Conservation (phyloP, 2,113 vertebrate species). For the Bos javanicus region DNA sequence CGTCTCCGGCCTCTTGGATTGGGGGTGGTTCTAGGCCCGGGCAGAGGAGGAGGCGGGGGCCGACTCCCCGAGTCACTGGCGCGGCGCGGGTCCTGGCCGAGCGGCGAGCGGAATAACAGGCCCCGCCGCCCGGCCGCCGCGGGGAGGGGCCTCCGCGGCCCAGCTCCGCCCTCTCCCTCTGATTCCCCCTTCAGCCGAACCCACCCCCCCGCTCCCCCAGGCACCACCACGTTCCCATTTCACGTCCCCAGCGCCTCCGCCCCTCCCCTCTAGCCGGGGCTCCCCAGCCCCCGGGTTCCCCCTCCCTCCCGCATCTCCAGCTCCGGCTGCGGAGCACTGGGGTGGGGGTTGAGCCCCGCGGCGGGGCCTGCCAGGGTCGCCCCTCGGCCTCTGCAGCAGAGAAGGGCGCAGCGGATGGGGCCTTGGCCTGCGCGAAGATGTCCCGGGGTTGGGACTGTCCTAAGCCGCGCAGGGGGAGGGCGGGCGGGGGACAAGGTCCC, state of each 20-base stretch:
- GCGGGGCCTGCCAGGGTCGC: slow-evolving; percentile 54
- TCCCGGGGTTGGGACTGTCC: not conserved
- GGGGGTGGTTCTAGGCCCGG: slow-evolving; percentile 55
- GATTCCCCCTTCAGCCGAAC: slow-evolving; percentile 64
- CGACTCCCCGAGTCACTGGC: slow-evolving; percentile 46
- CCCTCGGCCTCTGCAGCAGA: not conserved
- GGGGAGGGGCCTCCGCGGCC: slow-evolving; percentile 71
- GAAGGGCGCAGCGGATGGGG: not conserved
- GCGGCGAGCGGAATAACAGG: slow-evolving; percentile 60
- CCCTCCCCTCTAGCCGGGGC: not conserved
- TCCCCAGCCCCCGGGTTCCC: not conserved
- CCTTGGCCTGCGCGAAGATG: not conserved
- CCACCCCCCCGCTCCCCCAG: slow-evolving; percentile 77
- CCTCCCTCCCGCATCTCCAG: slow-evolving; percentile 1
- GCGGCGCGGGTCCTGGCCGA: slow-evolving; percentile 58
- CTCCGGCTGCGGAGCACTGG: slow-evolving; percentile 7
- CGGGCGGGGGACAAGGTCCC: not conserved
- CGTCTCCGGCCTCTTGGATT: slow-evolving; percentile 55
- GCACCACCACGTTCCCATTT: slow-evolving; percentile 22
- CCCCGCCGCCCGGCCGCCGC: slow-evolving; percentile 36
- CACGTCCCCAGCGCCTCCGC: slow-evolving; percentile 37
- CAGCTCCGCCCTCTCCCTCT: slow-evolving; percentile 60
- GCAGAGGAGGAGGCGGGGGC: slow-evolving; percentile 61
- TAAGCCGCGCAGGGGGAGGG: not conserved
- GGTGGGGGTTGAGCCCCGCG: not conserved